Evolutionary conservation across 1,140 invertebrate genomes (phyloP), one percentile per base, ranked within the genome.

Genomic region (Leptopilina boulardi): DNA sequence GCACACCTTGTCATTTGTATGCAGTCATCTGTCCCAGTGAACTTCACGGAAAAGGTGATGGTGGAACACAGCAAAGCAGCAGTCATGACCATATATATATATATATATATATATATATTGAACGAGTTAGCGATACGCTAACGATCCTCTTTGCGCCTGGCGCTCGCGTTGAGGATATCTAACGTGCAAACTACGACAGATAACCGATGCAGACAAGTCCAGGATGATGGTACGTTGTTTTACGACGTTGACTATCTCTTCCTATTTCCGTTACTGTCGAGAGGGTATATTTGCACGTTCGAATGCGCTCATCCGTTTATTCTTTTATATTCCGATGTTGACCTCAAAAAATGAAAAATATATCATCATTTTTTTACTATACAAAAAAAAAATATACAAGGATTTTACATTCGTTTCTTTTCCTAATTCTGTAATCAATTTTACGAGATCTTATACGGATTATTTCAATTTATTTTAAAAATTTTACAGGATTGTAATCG

Each of bases 111-210:
- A n/a, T n/a, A n/a, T n/a, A n/a, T 87, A 88, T 88, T 84, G 85
- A 85, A 87, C 82, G 83, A 86, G 81, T 88, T 85, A 82, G 84
- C 82, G 87, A 89, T 89, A 87, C 84, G 85, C 87, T 89, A 88
- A 89, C 82, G 85, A 88, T 87, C 77, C 73, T 75, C 77, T 79
- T 77, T 78, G 74, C 77, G n/a, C n/a, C n/a, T n/a, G n/a, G n/a
- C 34, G 30, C 80, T 77, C 79, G 84, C 82, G 75, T 71, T 76
- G 76, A 82, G 81, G 82, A 84, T 83, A 84, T 85, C 80, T 78
- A 38, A 70, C 34, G 59, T 76, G 71, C 75, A 84, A 85, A 84
- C 82, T 79, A 77, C 59, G 77, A 70, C 54, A 84, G 84, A 88
- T 88, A 88, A 83, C 82, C 76, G 38, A 70, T 70, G 34, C 80